Evolutionary conservation across 2,797 vertebrate species (phyloP), one percentile per base, ranked within the genome.

Genomic region (Anomalospiza imberbis): DNA sequence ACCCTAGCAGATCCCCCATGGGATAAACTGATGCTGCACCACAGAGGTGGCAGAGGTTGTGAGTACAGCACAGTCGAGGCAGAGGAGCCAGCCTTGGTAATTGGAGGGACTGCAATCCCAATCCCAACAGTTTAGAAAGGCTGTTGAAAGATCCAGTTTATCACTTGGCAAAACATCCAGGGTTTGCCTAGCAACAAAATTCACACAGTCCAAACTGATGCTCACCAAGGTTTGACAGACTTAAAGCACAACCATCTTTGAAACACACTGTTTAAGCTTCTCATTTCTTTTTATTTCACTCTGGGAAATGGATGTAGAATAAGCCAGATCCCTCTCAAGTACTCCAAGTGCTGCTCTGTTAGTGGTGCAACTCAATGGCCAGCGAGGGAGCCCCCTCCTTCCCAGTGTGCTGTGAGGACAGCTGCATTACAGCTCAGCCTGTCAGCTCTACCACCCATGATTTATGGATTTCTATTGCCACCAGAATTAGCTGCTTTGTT

Each of bases 31-130:
- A 11, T 82, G 65, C 60, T 3, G 6, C 12, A 3, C 26, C 62
- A 54, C 1, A 1, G 29, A 25, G 18, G 22, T 8, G 5, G 13
- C 4, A 4, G 47, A 54, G 14, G 20, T 19, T 29, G 6, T 48
- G n/a, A 28, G 11, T 34, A 53, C 18, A 67, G 14, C 9, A 36
- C 2, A 4, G 38, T 7, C 0, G 0, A 50, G 26, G 8, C 2
- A 7, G 71, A 87, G 47, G 4, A 89, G 7, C 7, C 50, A 78
- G 19, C 21, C 38, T 44, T 58, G 55, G 14, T 44, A 36, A 45
- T 63, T 70, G 58, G 42, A 25, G 32, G 74, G 34, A 5, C 6
- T 36, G 20, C 51, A 79, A 40, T 47, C 62, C 19, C 13, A 40
- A 20, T 50, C 58, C 34, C 26, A 72, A 25, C 29, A 61, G 7